These are phyloP conservation scores for Limnodromus scolopaceus DNA, from an alignment of 2,797 vertebrate genomes.

Conservation along the genomic window DNA sequence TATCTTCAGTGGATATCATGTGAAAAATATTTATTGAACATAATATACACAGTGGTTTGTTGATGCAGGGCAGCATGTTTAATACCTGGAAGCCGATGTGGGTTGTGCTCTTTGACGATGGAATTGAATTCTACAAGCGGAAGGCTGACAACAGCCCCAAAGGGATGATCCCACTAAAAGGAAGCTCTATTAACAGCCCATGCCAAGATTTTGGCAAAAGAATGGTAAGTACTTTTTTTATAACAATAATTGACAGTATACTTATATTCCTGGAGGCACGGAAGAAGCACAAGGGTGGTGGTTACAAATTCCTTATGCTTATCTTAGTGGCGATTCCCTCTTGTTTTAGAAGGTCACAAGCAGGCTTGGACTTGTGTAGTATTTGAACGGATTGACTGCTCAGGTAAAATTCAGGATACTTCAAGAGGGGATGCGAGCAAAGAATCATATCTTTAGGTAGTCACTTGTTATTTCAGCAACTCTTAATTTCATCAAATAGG, in stretches of 20 bases:
- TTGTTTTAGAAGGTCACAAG: background rate
- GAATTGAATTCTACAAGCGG: conserved; percentile 93
- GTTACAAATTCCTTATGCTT: background rate
- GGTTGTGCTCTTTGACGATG: conserved; percentile 93
- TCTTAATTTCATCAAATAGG: background rate
- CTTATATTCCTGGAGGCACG: background rate
- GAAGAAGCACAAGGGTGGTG: background rate
- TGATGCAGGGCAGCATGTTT: conserved; percentile 87
- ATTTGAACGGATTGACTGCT: background rate
- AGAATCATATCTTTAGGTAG: background rate
- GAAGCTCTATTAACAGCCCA: conserved; percentile 83
- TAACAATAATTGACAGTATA: background rate
- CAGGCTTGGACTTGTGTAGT: background rate
- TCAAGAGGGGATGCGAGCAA: background rate
- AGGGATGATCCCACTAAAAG: conserved; percentile 95
- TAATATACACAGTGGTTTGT: background rate
- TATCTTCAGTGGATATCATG: background rate
- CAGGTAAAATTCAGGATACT: background rate
- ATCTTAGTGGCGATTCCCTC: accelerated
- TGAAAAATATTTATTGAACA: background rate
- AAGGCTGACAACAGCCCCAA: conserved; percentile 92
- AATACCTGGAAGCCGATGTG: conserved; percentile 94
- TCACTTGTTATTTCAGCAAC: background rate
- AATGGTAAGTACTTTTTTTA: conserved; percentile 78
- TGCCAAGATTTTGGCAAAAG: conserved; percentile 93